Evolutionary conservation across 2,888 invertebrate species (phyloP).

Genomic region (Amphipyra berbera): DNA sequence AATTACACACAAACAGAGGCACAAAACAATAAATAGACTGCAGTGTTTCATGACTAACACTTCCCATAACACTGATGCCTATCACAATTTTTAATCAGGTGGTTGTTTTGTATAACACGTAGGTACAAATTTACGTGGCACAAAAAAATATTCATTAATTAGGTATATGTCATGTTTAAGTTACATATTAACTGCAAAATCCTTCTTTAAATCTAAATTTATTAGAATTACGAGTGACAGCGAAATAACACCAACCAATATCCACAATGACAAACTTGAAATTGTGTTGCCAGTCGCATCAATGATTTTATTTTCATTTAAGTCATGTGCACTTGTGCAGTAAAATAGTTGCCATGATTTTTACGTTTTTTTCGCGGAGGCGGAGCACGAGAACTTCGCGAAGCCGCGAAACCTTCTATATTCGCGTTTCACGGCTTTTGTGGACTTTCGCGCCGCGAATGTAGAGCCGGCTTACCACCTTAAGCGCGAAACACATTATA

Average conservation of each 20-base stretch:
- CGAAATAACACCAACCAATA: slow-evolving; percentile 50
- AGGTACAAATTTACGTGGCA: slow-evolving; percentile 8
- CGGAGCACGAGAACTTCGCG: no score
- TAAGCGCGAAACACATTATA: no score
- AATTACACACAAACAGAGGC: slow-evolving; percentile 75
- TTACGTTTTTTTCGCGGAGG: no score
- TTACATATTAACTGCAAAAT: slow-evolving; percentile 19
- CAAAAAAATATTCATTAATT: slow-evolving; percentile 10
- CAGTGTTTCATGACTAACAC: slow-evolving; percentile 83
- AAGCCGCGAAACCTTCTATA: no score
- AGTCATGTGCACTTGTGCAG: slow-evolving; percentile 9
- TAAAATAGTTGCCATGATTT: no score
- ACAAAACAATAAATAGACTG: slow-evolving; percentile 81
- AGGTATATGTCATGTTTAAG: slow-evolving; percentile 5
- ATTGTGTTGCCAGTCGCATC: slow-evolving; percentile 21
- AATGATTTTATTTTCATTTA: not conserved
- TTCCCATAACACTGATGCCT: slow-evolving; percentile 78
- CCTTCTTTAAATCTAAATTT: slow-evolving; percentile 4
- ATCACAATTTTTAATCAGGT: slow-evolving; percentile 34
- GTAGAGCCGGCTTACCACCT: no score
- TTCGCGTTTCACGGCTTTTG: no score
- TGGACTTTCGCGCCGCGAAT: no score
- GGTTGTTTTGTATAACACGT: slow-evolving; percentile 5
- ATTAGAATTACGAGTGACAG: slow-evolving; percentile 45
- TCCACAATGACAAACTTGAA: slow-evolving; percentile 38